Base-by-base conservation (phyloP, 2,113 vertebrate species). In the Thalassoma bifasciatum region DNA sequence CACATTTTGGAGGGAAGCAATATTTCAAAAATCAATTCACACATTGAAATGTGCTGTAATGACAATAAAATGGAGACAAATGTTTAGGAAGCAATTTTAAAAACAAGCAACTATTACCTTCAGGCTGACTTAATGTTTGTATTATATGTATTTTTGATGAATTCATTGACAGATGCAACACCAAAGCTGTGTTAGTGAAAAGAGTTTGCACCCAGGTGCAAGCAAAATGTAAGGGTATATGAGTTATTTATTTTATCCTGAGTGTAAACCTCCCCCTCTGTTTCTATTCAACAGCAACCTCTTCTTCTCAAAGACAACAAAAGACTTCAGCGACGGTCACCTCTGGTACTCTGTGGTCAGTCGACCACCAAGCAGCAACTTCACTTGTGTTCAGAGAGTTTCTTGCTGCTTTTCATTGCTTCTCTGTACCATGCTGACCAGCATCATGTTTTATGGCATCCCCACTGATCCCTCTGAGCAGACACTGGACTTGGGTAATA, bases 381-480 rank as follows among this genome's bases (percentile, higher is more conserved):
- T 98, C 90, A 97, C 96, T 0, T 77, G 95, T 7, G 96, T 96
- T 2, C 97, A 98, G 86, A 93, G 96, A 0, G 95, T 97, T 37
- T 98, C 97, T 1, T 98, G 97, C 21, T 99, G 96, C 73, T 97
- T 97, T 77, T 97, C 96, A 0, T 87, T 99, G 87, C 92, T 98
- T 23, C 95, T 98, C 22, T 98, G 97, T 72, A 98, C 97, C 75
- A 98, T 98, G 97, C 89, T 98, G 77, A 96, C 96, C 77, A 98
- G 95, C 85, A 95, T 98, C 89, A 96, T 98, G 94, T 98, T 98
- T 83, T 98, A 95, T 88, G 97, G 97, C 4, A 89, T 99, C 68
- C 96, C 97, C 23, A 95, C 91, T 56, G 94, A 98, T 56, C 97
- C 97, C 1, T 92, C 95, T 2, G 96, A 98, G 75, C 97, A 98